phyloP scores from a whole-genome alignment of 2,797 vertebrate genomes.

The Betta splendens region DNA sequence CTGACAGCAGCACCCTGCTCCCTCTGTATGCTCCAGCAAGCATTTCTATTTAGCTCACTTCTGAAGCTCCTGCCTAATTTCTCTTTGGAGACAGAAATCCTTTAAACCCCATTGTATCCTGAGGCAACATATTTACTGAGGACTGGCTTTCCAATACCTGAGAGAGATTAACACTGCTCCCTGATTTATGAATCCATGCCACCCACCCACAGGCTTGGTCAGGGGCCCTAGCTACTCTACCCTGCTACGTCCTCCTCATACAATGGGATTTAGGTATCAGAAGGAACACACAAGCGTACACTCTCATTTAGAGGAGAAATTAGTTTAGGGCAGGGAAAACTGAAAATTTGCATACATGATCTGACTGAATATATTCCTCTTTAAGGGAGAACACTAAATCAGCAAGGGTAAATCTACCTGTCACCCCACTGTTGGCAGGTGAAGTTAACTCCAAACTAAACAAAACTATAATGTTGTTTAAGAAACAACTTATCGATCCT shows the following conservation, averaged over 20 bases:
- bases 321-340: slow-evolving; percentile 34
- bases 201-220: slow-evolving; percentile 82
- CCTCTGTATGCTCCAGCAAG: slow-evolving; percentile 90
- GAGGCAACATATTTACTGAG: slow-evolving; percentile 97
- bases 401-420: background rate
- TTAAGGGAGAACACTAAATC: slow-evolving; percentile 31
- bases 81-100: slow-evolving; percentile 99
- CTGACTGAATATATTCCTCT: slow-evolving; percentile 18
- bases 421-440: background rate
- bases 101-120: slow-evolving; percentile 97
- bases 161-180: slow-evolving; percentile 91
- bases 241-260: slow-evolving; percentile 67
- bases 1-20: slow-evolving; percentile 88
- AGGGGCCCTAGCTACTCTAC: slow-evolving; percentile 68
- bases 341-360: slow-evolving; percentile 46
- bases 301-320: slow-evolving; percentile 31
- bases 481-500: slow-evolving; percentile 16
- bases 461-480: slow-evolving; percentile 15
- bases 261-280: slow-evolving; percentile 74
- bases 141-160: slow-evolving; percentile 97
- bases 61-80: slow-evolving; percentile 93
- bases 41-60: slow-evolving; percentile 96
- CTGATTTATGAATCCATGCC: slow-evolving; percentile 98
- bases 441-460: slow-evolving; percentile 16
- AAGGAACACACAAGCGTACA: slow-evolving; percentile 44